Conservation (phyloP, 2,113 vertebrate genomes). For the Semicossyphus pulcher region DNA sequence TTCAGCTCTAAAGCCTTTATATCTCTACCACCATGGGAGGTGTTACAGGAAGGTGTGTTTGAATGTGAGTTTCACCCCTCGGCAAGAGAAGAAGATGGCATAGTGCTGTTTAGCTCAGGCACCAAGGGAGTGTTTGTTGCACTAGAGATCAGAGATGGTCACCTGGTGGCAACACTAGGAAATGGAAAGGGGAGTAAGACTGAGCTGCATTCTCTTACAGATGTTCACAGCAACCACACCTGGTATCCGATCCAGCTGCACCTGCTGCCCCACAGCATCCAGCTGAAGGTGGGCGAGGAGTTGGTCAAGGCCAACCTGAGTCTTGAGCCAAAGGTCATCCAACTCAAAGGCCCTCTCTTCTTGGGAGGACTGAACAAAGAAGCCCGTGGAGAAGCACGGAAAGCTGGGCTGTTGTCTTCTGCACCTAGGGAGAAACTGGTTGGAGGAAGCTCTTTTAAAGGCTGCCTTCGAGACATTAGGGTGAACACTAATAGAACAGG, state of each 20-base stretch:
- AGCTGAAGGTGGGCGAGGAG: slow-evolving; percentile 85
- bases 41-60: slow-evolving; percentile 75
- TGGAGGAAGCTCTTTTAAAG: slow-evolving; percentile 88
- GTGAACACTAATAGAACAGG: slow-evolving; percentile 83
- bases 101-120: slow-evolving; percentile 87
- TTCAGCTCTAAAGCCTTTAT: slow-evolving; percentile 90
- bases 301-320: slow-evolving; percentile 75
- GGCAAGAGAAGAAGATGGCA: slow-evolving; percentile 73
- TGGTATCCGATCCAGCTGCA: slow-evolving; percentile 87
- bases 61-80: slow-evolving; percentile 84
- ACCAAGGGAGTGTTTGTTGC: slow-evolving; percentile 83
- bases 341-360: slow-evolving; percentile 83
- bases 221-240: slow-evolving; percentile 75
- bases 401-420: slow-evolving; percentile 76
- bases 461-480: slow-evolving; percentile 86
- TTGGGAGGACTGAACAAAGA: slow-evolving; percentile 85
- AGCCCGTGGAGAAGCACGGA: slow-evolving; percentile 68
- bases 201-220: slow-evolving; percentile 78
- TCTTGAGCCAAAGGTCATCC: slow-evolving; percentile 65
- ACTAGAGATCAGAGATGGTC: slow-evolving; percentile 85
- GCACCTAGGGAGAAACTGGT: slow-evolving; percentile 59
- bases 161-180: slow-evolving; percentile 81
- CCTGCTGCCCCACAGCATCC: slow-evolving; percentile 78
- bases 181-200: slow-evolving; percentile 72
- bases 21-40: slow-evolving; percentile 84